Evolutionary conservation across 2,797 vertebrate genomes (phyloP), one percentile per base, ranked within the genome.

Genomic region (Bradypodion pumilum): DNA sequence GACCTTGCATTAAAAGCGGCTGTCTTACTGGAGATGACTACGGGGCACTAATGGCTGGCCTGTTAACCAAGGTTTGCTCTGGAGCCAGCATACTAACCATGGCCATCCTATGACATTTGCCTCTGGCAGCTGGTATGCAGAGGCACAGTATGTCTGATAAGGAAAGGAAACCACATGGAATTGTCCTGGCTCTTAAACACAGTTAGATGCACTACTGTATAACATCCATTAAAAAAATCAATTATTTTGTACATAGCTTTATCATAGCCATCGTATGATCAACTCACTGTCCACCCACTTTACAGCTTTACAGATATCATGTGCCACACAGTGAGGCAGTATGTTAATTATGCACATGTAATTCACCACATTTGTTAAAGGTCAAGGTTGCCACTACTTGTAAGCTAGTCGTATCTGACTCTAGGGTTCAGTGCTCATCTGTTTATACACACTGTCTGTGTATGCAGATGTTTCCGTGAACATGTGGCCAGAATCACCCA

Each of bases 241-340:
- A 3, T 32, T 42, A 42, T 29, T 29, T 68, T 75, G 27, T 68
- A 8, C 19, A 7, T 1, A 15, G 63, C 2, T 40, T 2, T 56
- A n/a, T 78, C 73, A 74, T 16, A 56, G 32, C 37, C 68, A 7
- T 37, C 5, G 1, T 42, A 16, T 40, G 19, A 40, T 37, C 12
- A 10, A 7, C 0, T 4, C n/a, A 29, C n/a, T 29, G 0, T 46
- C 2, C n/a, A 21, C 23, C 9, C 35, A 32, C 0, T 46, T 72
- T 32, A 4, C 1, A 76, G 25, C 27, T 74, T 16, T 25, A 19
- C 12, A 29, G 21, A 32, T 2, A 44, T 4, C 3, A 46, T 40
- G 42, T 62, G 21, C 27, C n/a, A 9, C 40, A 44, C 1, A 7
- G 13, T 0, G 0, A 15, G 32, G 21, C 35, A 6, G 56, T 76